phyloP scores from a whole-genome alignment of 2,113 vertebrate genomes.

The Vidua macroura region DNA sequence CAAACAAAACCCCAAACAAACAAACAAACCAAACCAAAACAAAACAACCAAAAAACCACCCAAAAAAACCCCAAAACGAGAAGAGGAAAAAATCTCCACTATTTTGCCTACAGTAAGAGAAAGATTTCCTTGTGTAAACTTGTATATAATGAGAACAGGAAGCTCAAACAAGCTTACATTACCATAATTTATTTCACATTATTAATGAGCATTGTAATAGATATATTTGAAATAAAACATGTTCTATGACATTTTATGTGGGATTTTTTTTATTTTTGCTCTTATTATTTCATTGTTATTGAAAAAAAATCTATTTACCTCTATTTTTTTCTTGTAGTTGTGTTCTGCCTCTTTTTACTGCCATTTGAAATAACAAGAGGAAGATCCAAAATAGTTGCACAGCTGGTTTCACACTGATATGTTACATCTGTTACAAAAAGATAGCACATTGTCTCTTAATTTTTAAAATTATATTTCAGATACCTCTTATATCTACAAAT shows the following conservation, averaged over 20 bases:
- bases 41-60: no score
- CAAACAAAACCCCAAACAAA: no score
- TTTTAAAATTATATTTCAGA: constrained; percentile 73
- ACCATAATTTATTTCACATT: background rate
- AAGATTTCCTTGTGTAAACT: background rate
- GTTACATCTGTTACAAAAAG: background rate
- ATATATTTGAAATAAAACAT: background rate
- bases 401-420: background rate
- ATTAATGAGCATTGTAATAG: background rate
- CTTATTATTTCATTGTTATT: background rate
- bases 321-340: background rate
- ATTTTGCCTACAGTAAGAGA: background rate
- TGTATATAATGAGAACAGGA: background rate
- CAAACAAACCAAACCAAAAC: background rate
- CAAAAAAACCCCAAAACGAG: background rate
- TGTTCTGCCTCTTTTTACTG: background rate
- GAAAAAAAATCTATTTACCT: background rate
- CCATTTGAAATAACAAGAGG: background rate
- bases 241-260: background rate
- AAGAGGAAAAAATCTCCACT: background rate
- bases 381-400: background rate
- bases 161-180: background rate
- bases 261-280: background rate
- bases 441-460: background rate
- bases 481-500: constrained; percentile 95